These are phyloP conservation scores for Acridotheres tristis DNA, from an alignment of 2,797 vertebrate genomes.

Conservation along the genomic window DNA sequence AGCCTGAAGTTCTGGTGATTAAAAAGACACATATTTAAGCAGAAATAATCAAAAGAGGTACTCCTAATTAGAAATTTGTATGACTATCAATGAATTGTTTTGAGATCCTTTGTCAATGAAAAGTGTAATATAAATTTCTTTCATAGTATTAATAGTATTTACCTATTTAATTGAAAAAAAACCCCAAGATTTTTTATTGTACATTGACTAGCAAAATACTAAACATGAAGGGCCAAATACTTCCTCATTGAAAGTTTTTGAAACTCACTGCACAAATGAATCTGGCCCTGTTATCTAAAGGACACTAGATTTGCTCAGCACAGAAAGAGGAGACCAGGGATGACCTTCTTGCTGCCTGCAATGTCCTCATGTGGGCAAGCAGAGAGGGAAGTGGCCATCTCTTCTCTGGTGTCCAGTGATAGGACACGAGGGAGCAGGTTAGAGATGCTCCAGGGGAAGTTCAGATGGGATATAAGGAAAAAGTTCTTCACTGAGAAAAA, in stretches of 20 bases:
- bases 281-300: background rate
- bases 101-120: slow-evolving; percentile 49
- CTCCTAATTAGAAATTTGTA: slow-evolving; percentile 71
- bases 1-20: slow-evolving; percentile 65
- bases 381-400: background rate
- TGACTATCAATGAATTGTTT: slow-evolving; percentile 58
- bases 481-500: background rate
- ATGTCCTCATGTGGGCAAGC: background rate
- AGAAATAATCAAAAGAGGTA: slow-evolving; percentile 70
- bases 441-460: background rate
- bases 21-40: slow-evolving; percentile 65
- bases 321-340: background rate
- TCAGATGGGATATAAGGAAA: background rate
- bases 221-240: slow-evolving; percentile 21
- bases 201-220: slow-evolving; percentile 48
- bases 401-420: background rate
- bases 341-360: background rate
- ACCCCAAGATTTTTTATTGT: background rate
- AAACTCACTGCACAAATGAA: background rate
- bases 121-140: slow-evolving; percentile 65
- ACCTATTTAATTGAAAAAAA: slow-evolving; percentile 25
- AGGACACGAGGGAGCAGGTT: rapidly evolving
- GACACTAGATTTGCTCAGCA: background rate
- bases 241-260: background rate
- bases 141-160: slow-evolving; percentile 38